A percentile compares a stretch with the other conserved stretches of the same genome.
These are phyloP conservation scores for Ophioninae sp. DNA, from an alignment of 2,888 invertebrate genomes.

Conservation along the genomic window DNA sequence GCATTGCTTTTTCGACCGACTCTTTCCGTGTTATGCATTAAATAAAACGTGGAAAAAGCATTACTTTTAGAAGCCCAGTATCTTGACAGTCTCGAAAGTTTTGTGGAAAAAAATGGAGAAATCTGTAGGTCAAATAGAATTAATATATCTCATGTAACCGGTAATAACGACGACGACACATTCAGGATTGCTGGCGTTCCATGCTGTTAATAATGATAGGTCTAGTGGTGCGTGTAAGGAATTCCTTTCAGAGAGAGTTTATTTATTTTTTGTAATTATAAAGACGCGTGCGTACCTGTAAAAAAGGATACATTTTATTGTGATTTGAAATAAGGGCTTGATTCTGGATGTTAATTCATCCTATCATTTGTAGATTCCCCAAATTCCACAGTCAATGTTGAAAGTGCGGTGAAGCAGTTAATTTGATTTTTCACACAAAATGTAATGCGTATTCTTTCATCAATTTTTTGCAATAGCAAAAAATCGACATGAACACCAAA, in stretches of 20 bases:
- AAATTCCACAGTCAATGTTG: too few relatives aligned
- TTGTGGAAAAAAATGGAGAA: neutral
- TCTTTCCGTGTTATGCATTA: neutral
- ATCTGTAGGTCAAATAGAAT: neutral
- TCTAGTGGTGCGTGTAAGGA: conserved; percentile 29
- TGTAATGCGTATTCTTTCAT: too few relatives aligned
- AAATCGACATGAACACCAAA: too few relatives aligned
- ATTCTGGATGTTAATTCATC: conserved; percentile 24
- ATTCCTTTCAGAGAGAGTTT: conserved; percentile 39
- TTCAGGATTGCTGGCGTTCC: conserved; percentile 25
- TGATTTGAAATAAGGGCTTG: conserved; percentile 23
- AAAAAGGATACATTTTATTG: conserved; percentile 39
- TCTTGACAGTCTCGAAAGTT: neutral
- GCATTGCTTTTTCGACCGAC: neutral
- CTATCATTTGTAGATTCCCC: conserved; percentile 18
- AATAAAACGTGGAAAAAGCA: neutral
- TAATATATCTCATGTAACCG: conserved; percentile 5
- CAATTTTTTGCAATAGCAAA: too few relatives aligned
- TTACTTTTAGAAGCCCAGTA: neutral
- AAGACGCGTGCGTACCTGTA: conserved; percentile 54
- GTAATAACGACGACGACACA: conserved; percentile 35
- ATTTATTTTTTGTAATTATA: conserved; percentile 56
- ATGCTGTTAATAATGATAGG: conserved; percentile 45
- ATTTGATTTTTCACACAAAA: too few relatives aligned
- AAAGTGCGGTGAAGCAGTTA: too few relatives aligned